Base-by-base conservation (phyloP, 1,140 invertebrate species). In the Dinoponera quadriceps region DNA sequence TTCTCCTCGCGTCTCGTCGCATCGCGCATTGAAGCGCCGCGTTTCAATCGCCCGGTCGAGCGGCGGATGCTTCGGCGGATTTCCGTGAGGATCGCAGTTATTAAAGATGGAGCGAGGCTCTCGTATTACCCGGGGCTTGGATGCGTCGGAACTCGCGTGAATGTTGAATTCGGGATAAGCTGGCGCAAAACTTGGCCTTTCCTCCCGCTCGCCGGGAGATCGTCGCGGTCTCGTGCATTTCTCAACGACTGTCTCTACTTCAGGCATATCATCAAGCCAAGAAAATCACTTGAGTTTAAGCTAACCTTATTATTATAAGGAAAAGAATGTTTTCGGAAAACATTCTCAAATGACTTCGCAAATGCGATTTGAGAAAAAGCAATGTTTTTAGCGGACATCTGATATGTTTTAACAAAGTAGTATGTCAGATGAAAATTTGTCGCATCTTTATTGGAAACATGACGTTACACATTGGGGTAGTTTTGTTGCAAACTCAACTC, bases 121-220 rank as follows among this genome's bases (percentile, higher is more conserved):
- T 27, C 20, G 27, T 27, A 20, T 57, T 44, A 22, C 55, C 22
- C 13, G 22, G 7, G 25, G n/a, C 1, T 20, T 38, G 16, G 38
- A 77, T 38, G 22, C 27, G 18, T 20, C 62, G 11, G 48, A 44
- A 27, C 22, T 69, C 60, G 49, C 63, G 22, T 27, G 18, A 69
- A 68, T 44, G 63, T 25, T 78, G 55, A 78, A 78, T 78, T 68
- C 63, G 3, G 75, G 18, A 16, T 69, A 57, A 78, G 14, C 48
- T 27, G 27, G 20, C 27, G 16, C 16, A 29, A 16, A 54, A 63
- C 22, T 33, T 16, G 16, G 62, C n/a, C 59, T 49, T 69, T 78
- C 60, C 44, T 77, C 49, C 68, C 49, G 49, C 65, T 78, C 13
- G 49, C 49, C 0, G 63, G 55, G 49, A 78, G 29, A 33, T 33